Evolutionary conservation across 2,888 invertebrate species (phyloP).

Genomic region (Drosophila prolongata): DNA sequence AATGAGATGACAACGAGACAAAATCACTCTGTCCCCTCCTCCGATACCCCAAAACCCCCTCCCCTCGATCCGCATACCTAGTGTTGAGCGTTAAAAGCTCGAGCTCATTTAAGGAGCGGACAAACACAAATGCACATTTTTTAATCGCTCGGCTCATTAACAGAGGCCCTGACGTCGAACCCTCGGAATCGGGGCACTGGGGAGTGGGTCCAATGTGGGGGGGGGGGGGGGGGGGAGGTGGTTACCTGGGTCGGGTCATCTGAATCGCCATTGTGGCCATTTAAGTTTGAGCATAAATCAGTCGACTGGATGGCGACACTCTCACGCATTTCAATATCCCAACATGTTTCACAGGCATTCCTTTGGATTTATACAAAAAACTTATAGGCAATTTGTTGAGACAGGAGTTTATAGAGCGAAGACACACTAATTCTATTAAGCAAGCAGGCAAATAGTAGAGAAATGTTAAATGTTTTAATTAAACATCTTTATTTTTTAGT

Average conservation of each 20-base stretch:
- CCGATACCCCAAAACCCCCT: not conserved
- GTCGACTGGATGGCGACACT: slow-evolving; percentile 39
- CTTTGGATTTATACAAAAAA: slow-evolving; percentile 1
- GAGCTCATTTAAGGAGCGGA: slow-evolving; percentile 81
- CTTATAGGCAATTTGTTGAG: slow-evolving; percentile 11
- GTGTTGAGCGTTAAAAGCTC: slow-evolving; percentile 74
- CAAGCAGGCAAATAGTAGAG: no score
- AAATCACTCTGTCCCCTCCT: slow-evolving; percentile 62
- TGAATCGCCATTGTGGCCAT: slow-evolving; percentile 49
- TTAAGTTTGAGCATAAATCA: slow-evolving; percentile 53
- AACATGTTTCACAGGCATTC: slow-evolving; percentile 29
- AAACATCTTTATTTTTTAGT: no score
- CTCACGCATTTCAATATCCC: slow-evolving; percentile 24
- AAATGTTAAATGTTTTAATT: no score
- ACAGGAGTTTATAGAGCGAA: slow-evolving; percentile 16
- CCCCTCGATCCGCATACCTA: slow-evolving; percentile 4
- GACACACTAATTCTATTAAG: not conserved
- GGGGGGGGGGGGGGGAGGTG: not conserved
- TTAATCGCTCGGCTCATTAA: slow-evolving; percentile 83
- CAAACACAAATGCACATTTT: slow-evolving; percentile 82
- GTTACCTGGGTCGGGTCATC: slow-evolving; percentile 38
- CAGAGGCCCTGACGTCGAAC: slow-evolving; percentile 22
- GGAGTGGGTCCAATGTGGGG: not conserved
- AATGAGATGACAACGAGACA: slow-evolving; percentile 83
- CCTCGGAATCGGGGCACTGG: not conserved